phyloP scores from a whole-genome alignment of 2,888 invertebrate genomes.

The Didymodactylos carnosus region DNA sequence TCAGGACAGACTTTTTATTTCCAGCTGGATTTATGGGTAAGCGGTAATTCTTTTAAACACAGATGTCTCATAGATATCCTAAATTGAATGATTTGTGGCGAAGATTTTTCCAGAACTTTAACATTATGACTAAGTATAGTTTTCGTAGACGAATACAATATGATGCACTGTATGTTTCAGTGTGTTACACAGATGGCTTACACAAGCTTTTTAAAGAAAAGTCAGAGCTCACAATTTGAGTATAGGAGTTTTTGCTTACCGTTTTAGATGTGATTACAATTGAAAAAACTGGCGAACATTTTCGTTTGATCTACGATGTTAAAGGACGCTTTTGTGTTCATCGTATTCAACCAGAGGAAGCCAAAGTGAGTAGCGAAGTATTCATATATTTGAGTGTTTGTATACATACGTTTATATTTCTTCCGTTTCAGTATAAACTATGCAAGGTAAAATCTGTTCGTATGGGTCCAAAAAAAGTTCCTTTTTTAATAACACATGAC shows the following conservation, averaged over 20 bases:
- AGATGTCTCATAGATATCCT: background rate
- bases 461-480: slow-evolving; percentile 81
- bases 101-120: too few relatives aligned
- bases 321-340: slow-evolving; percentile 95
- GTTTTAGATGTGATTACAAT: slow-evolving; percentile 80
- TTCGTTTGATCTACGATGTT: slow-evolving; percentile 91
- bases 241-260: too few relatives aligned
- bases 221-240: too few relatives aligned
- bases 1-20: slow-evolving; percentile 85
- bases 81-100: too few relatives aligned
- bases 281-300: slow-evolving; percentile 89
- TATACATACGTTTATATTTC: slow-evolving; percentile 18
- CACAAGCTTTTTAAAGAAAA: too few relatives aligned
- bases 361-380: slow-evolving; percentile 49
- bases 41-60: slow-evolving; percentile 25
- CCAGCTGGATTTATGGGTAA: slow-evolving; percentile 98
- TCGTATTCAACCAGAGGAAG: slow-evolving; percentile 85
- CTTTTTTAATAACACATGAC: slow-evolving; percentile 82
- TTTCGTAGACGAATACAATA: too few relatives aligned
- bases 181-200: too few relatives aligned
- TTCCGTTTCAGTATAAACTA: slow-evolving; percentile 88
- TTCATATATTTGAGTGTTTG: background rate
- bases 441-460: slow-evolving; percentile 76
- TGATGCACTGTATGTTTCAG: too few relatives aligned
- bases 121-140: too few relatives aligned